Conservation (phyloP, 2,797 vertebrate species). For the Microchirus variegatus region DNA sequence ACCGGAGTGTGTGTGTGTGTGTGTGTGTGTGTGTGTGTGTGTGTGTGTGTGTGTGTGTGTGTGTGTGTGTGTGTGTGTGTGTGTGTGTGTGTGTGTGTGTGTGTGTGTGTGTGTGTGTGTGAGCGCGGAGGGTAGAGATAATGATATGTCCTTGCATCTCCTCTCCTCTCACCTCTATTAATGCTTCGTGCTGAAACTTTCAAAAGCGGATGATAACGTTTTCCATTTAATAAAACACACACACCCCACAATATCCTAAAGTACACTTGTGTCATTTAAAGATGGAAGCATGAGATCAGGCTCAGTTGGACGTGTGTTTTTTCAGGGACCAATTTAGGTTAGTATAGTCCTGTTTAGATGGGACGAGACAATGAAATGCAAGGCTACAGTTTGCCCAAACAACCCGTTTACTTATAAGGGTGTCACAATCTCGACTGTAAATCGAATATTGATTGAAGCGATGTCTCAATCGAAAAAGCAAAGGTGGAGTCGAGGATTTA, state of each 20-base stretch:
- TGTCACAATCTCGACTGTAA: too few relatives aligned
- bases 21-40: background rate
- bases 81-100: background rate
- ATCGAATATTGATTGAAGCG: too few relatives aligned
- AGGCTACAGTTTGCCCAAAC: too few relatives aligned
- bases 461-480: too few relatives aligned
- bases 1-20: background rate
- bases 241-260: background rate
- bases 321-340: background rate
- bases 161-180: conserved; percentile 18
- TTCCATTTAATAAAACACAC: background rate
- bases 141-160: conserved; percentile 1
- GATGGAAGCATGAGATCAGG: background rate
- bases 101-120: background rate
- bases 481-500: too few relatives aligned
- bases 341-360: too few relatives aligned
- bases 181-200: background rate
- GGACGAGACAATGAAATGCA: too few relatives aligned
- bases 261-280: background rate
- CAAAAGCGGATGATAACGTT: background rate
- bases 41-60: background rate
- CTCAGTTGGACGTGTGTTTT: conserved; percentile 14
- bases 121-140: too few relatives aligned
- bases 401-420: too few relatives aligned
- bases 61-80: background rate